phyloP scores from a whole-genome alignment of 2,113 vertebrate species.

The Stigmatopora nigra region DNA sequence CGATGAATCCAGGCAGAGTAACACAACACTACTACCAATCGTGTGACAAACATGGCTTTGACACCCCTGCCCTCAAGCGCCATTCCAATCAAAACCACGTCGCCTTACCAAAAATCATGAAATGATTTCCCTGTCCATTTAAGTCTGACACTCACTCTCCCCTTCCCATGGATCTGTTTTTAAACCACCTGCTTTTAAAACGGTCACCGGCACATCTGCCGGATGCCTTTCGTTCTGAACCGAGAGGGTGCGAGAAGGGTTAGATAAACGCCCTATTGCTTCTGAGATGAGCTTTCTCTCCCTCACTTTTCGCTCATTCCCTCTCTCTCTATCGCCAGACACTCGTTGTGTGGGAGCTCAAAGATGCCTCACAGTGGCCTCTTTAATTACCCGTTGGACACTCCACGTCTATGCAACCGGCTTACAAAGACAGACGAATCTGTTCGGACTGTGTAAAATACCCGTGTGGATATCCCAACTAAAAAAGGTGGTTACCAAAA shows the following conservation, averaged over 20 bases:
- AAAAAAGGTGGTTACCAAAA: no score
- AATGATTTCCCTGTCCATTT: not conserved
- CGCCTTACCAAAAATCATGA: not conserved
- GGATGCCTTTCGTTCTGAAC: slow-evolving; percentile 36
- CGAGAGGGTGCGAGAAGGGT: slow-evolving; percentile 11
- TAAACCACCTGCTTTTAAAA: slow-evolving; percentile 30
- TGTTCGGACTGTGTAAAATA: slow-evolving; percentile 19
- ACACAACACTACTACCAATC: no score
- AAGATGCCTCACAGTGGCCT: slow-evolving; percentile 26
- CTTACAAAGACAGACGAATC: slow-evolving; percentile 20
- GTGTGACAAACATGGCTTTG: no score
- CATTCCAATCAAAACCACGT: not conserved
- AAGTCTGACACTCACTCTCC: not conserved
- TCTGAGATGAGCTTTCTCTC: not conserved
- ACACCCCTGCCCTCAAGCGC: not conserved
- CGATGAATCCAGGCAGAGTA: no score
- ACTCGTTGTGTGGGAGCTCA: slow-evolving; percentile 8
- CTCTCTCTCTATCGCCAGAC: no score
- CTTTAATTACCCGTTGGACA: slow-evolving; percentile 47
- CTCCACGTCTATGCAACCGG: slow-evolving; percentile 20
- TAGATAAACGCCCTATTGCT: slow-evolving; percentile 1
- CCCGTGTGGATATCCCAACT: not conserved
- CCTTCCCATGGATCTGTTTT: not conserved
- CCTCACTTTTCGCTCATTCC: no score
- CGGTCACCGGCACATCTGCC: slow-evolving; percentile 39